Evolutionary conservation across 2,797 vertebrate species (phyloP).

Genomic region (Crocodylus rhombifer): DNA sequence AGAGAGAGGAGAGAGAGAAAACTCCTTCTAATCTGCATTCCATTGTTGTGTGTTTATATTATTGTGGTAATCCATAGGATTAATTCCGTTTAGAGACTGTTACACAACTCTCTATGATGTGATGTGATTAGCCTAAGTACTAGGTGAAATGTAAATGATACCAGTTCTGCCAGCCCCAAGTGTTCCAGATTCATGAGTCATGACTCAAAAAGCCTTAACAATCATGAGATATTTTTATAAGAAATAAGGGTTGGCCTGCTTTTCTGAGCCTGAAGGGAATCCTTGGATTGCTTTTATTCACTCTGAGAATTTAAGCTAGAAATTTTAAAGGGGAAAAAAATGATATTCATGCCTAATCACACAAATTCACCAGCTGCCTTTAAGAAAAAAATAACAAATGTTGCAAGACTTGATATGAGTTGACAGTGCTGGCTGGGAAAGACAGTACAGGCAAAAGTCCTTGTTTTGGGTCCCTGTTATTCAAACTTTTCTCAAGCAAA

Average conservation of each 20-base stretch:
- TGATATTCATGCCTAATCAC: neutral
- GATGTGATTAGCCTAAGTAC: rapidly evolving
- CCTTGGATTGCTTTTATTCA: neutral
- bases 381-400: neutral
- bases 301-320: neutral
- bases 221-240: neutral
- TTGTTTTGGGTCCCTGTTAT: neutral
- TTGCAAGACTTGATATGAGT: neutral
- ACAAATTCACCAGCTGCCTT: neutral
- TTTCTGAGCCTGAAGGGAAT: neutral
- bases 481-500: neutral
- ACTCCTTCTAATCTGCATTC: too few relatives aligned
- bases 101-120: rapidly evolving
- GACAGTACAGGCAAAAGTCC: neutral
- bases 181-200: neutral
- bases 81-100: neutral
- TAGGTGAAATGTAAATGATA: neutral
- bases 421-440: neutral
- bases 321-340: neutral
- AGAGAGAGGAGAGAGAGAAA: neutral
- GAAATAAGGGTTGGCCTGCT: neutral
- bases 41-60: too few relatives aligned
- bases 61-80: too few relatives aligned
- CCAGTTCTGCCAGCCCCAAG: neutral
- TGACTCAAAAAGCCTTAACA: neutral